phyloP scores from a whole-genome alignment of 2,797 vertebrate genomes.

The Pangasius mekongensis region DNA sequence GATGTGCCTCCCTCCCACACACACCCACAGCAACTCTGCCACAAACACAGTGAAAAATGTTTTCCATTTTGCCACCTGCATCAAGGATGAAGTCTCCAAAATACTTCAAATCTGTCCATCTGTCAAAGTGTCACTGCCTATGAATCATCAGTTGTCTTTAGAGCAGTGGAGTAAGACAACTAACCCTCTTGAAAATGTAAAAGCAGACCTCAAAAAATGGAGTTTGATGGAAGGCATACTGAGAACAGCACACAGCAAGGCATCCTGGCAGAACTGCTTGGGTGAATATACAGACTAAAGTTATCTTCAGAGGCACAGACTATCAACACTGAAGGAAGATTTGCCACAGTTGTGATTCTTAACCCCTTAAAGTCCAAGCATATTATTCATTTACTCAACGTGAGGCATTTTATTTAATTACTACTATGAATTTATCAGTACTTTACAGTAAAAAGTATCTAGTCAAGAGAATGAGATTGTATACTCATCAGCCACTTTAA shows the following conservation, averaged over 20 bases:
- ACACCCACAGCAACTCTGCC: conserved; percentile 35
- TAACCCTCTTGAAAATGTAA: conserved; percentile 40
- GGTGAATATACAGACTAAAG: conserved; percentile 35
- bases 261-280: conserved; percentile 43
- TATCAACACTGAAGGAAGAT: conserved; percentile 27
- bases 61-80: conserved; percentile 58
- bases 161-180: conserved; percentile 49
- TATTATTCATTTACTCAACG: background rate
- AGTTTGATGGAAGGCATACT: conserved; percentile 45
- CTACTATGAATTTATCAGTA: background rate
- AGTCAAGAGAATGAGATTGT: background rate
- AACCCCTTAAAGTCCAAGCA: conserved; percentile 8
- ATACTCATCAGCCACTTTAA: background rate
- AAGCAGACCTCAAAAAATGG: conserved; percentile 47
- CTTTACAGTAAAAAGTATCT: background rate
- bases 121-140: conserved; percentile 82
- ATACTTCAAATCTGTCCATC: conserved; percentile 81
- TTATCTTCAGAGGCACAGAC: conserved; percentile 34
- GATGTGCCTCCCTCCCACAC: conserved; percentile 31
- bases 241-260: conserved; percentile 44
- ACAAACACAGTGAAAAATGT: conserved; percentile 55
- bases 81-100: conserved; percentile 73
- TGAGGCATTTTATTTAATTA: background rate
- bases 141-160: conserved; percentile 74
- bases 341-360: background rate